Evolutionary conservation across 2,113 vertebrate species (phyloP), one percentile per base, ranked within the genome.

Genomic region (Propithecus coquereli): DNA sequence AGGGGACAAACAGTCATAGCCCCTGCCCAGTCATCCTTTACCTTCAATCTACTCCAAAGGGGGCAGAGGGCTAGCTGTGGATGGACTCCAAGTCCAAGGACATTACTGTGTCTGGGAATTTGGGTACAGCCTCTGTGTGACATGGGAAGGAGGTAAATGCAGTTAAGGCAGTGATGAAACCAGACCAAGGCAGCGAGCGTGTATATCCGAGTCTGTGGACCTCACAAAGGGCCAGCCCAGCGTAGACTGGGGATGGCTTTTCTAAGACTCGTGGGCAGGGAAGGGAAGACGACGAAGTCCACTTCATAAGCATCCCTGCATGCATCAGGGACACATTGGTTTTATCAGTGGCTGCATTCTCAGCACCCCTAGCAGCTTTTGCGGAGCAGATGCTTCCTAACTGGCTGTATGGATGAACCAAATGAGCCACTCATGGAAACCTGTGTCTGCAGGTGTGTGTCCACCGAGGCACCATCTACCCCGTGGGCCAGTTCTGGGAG

Each of bases 371-470:
- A 30, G 34, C 7, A 34, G 17, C 76, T 88, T 85, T 76, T 32
- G 30, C 1, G 6, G 3, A 27, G 30, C 2, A 40, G 45, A 3
- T 77, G 30, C 27, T 68, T 12, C 27, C 43, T 61, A 2, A 59
- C 9, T 10, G 9, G n/a, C 32, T 80, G 25, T 34, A 84, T n/a
- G 73, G 71, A 34, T 18, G 43, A 47, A 2, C 5, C 0, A 0
- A 23, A 2, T 2, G 20, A 30, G 30, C 5, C 4, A 10, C 68
- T 63, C 91, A 77, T 0, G 0, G 61, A 50, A 82, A 47, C 25
- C 85, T 68, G 34, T 63, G 16, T 91, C 37, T 61, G 4, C 95
- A 99, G 99, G 99, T 99, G 59, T 99, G 99, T 85, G 99, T 99
- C 80, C 98, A 99, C 88, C 98, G 97, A 23, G 99, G 98, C 47